Conservation (phyloP, 2,888 invertebrate genomes). For the Sphaeridia pumilis region DNA sequence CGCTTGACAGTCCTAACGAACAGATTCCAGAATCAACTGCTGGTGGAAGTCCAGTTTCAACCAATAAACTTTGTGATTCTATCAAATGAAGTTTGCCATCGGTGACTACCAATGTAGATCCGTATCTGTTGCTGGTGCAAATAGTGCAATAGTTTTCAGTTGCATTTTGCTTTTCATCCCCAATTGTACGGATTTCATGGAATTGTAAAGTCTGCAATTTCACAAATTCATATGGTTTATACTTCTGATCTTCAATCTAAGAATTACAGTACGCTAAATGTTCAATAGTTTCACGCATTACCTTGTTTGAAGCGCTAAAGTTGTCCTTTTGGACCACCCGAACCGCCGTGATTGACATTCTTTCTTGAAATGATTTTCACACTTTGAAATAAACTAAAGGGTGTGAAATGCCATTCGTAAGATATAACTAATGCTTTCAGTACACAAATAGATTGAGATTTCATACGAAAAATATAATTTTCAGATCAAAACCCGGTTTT, state of each 20-base stretch:
- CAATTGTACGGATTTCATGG: neutral
- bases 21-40: neutral
- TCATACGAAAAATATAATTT: no score
- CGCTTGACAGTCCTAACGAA: constrained; percentile 5
- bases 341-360: no score
- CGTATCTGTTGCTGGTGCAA: constrained; percentile 9
- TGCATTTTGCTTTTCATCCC: neutral
- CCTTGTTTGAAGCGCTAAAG: neutral
- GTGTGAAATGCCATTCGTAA: no score
- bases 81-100: constrained; percentile 7
- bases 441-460: no score
- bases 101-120: constrained; percentile 6
- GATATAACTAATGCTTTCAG: no score
- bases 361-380: no score
- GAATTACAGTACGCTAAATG: neutral
- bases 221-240: neutral
- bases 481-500: no score
- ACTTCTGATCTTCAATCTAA: neutral
- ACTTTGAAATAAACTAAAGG: no score
- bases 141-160: neutral
- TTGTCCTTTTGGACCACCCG: neutral
- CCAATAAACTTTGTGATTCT: constrained; percentile 2
- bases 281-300: neutral
- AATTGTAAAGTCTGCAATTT: constrained; percentile 8
- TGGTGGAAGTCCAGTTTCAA: neutral